A percentile compares a stretch with the other conserved stretches of the same genome.
Conservation (phyloP, 2,888 invertebrate genomes). For the Cephus pygmeus region DNA sequence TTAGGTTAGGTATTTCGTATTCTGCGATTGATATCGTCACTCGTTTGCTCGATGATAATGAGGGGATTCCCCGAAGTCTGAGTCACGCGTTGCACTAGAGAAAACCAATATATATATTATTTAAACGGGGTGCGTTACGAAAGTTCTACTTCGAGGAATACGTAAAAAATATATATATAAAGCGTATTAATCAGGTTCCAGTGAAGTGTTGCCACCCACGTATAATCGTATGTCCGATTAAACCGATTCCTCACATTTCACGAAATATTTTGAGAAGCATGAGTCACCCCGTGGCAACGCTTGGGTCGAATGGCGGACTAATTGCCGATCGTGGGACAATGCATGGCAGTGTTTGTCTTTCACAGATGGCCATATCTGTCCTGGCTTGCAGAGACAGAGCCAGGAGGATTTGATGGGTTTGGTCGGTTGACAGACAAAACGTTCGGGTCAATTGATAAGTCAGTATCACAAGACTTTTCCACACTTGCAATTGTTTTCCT, state of each 20-base stretch:
- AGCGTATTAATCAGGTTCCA: not conserved
- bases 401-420: not conserved
- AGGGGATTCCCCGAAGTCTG: conserved; percentile 14
- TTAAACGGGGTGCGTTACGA: not conserved
- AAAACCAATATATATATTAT: not conserved
- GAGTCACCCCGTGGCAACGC: not conserved
- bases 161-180: not conserved
- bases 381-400: not conserved
- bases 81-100: not conserved
- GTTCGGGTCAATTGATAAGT: not conserved
- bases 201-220: not conserved
- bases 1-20: conserved; percentile 10
- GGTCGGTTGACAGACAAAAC: not conserved
- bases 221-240: not conserved
- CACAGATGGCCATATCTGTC: not conserved
- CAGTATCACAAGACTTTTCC: not conserved
- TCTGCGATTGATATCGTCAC: conserved; percentile 15
- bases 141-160: not conserved
- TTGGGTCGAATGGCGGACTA: not conserved
- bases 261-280: not conserved
- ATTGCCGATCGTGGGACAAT: conserved; percentile 7
- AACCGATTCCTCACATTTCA: not conserved
- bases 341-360: conserved; percentile 1
- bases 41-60: conserved; percentile 15
- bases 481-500: not conserved